A percentile compares a stretch with the other conserved stretches of the same genome.
Conservation (phyloP, 2,113 vertebrate species). For the Pterocles orientalis region DNA sequence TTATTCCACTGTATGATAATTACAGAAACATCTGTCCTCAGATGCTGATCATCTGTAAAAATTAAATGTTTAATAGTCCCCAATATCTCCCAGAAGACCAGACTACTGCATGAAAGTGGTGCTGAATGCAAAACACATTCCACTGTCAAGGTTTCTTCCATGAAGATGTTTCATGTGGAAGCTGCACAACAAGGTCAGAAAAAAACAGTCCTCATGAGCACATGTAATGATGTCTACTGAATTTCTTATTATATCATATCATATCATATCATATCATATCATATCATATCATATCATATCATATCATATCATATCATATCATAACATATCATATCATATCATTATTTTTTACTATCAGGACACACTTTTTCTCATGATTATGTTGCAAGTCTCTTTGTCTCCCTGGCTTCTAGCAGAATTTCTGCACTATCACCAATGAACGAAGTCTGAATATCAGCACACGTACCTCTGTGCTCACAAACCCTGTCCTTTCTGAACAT, state of each 20-base stretch:
- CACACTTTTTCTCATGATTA: background rate
- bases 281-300: no score
- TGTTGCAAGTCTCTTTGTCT: background rate
- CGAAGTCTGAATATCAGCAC: background rate
- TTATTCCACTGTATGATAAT: background rate
- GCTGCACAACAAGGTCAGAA: background rate
- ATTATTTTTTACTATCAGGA: background rate
- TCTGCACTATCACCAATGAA: background rate
- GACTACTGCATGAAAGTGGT: no score
- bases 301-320: no score
- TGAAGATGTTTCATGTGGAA: background rate
- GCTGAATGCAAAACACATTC: background rate
- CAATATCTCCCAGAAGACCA: background rate
- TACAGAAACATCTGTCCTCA: background rate
- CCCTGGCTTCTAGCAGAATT: background rate
- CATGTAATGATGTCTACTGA: background rate
- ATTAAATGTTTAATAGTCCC: background rate
- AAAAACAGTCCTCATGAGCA: background rate
- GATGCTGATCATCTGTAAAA: background rate
- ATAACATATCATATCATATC: no score
- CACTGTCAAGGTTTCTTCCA: background rate
- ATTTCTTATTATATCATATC: background rate
- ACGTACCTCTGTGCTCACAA: background rate
- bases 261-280: no score
- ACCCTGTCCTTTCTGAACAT: background rate